Evolutionary conservation across 2,888 invertebrate genomes (phyloP), one percentile per base, ranked within the genome.

Genomic region (Stenoptilia bipunctidactyla): DNA sequence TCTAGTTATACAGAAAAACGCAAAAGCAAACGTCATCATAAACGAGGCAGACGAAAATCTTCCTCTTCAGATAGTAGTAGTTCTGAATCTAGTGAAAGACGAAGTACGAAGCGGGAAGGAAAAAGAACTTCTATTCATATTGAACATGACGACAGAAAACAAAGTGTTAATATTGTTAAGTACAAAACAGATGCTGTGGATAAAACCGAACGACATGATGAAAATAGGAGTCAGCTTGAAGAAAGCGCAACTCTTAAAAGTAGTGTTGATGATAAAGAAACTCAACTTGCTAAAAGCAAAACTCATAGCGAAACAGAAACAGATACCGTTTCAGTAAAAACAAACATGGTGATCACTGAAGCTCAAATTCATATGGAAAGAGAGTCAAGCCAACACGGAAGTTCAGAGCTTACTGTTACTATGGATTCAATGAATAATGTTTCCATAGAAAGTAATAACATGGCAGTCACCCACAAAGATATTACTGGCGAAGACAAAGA

Each of bases 351-450:
- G 35, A 71, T 76, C 38, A 85, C 85, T 6, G 85, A 85, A 71
- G 85, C 85, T 15, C 80, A 83, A 65, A 77, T 85, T 46, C 85
- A 85, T 42, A 75, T 82, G 66, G 76, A 85, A 53, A 69, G 76
- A 40, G 71, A 82, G 48, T 67, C 71, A 8, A 70, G 65, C 50
- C 62, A 80, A 50, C 71, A 72, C 40, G 77, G 75, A 12, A 79
- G 66, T 55, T 73, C 82, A 20, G 82, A 82, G 62, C 53, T 83
- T 49, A 82, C 69, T 15, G 72, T 83, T 8, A 80, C 66, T 30
- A 59, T 83, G 33, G 82, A 82, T 61, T 72, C 77, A 12, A 63
- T 65, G 37, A 83, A 84, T 40, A 84, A 80, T 41, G 79, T 83
- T 13, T 80, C 80, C 4, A 77, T 83, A 39, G 76, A 74, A 61